phyloP scores from a whole-genome alignment of 1,140 invertebrate species.

The Drosophila nebulosa region DNA sequence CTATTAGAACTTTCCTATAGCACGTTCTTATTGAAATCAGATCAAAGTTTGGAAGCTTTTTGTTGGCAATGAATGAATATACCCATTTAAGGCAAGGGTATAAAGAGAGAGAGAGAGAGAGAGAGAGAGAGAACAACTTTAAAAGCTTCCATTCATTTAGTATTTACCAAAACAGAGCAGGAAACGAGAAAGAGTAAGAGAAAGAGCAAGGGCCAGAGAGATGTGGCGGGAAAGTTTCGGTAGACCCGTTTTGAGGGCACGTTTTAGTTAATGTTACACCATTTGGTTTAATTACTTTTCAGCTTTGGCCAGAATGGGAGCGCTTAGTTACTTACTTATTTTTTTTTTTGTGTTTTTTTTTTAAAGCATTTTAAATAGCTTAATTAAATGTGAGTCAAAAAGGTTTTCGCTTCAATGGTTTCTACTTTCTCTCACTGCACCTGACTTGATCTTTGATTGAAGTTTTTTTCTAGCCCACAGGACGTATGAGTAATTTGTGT shows the following conservation, averaged over 20 bases:
- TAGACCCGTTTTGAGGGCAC: slow-evolving; percentile 21
- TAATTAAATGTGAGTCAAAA: slow-evolving; percentile 50
- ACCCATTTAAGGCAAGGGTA: background rate
- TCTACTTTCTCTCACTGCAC: background rate
- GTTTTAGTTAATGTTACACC: slow-evolving; percentile 73
- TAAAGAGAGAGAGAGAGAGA: too few relatives aligned
- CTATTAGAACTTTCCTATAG: too few relatives aligned
- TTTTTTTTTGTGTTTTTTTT: background rate
- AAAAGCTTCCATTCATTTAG: slow-evolving; percentile 57
- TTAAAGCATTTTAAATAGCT: slow-evolving; percentile 33
- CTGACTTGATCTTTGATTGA: background rate
- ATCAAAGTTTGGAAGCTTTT: too few relatives aligned
- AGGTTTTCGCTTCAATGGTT: slow-evolving; percentile 5
- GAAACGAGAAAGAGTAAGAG: background rate
- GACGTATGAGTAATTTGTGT: background rate
- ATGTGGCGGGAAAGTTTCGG: background rate
- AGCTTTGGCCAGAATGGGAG: slow-evolving; percentile 29
- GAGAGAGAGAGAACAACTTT: too few relatives aligned
- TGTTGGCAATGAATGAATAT: too few relatives aligned
- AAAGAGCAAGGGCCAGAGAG: background rate
- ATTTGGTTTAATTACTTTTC: slow-evolving; percentile 72
- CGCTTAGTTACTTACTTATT: slow-evolving; percentile 17
- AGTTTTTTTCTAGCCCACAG: background rate
- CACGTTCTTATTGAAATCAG: too few relatives aligned
- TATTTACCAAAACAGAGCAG: slow-evolving; percentile 34